These are phyloP conservation scores for Colossoma macropomum DNA, from an alignment of 2,113 vertebrate genomes.

Conservation along the genomic window DNA sequence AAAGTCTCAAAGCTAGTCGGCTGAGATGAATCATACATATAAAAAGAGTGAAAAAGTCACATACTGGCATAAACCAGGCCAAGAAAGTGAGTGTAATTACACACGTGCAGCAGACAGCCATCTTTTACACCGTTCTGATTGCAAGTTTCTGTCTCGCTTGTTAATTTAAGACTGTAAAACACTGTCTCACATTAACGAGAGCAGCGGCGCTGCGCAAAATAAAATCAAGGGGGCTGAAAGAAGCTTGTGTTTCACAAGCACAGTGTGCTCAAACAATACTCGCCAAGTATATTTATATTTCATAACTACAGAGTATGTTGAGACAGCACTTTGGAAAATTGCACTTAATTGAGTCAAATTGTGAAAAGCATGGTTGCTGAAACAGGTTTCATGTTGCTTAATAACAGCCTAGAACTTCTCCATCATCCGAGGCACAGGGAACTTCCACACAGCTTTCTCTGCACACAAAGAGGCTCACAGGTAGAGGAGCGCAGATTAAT, in stretches of 20 bases:
- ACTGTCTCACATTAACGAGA: constrained; percentile 1
- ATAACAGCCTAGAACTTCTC: constrained; percentile 71
- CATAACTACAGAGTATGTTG: constrained; percentile 56
- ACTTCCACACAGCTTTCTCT: constrained; percentile 56
- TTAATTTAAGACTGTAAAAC: constrained; percentile 1
- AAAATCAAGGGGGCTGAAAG: constrained; percentile 55
- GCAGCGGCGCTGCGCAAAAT: neutral
- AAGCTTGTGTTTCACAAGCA: constrained; percentile 60
- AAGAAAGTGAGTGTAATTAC: constrained; percentile 28
- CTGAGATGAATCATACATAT: neutral
- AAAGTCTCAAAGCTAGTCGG: constrained; percentile 14
- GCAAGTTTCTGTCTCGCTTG: neutral
- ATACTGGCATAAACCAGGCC: neutral
- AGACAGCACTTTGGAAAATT: constrained; percentile 79
- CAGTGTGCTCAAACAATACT: constrained; percentile 67
- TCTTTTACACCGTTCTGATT: constrained; percentile 1
- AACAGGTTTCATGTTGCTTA: constrained; percentile 69
- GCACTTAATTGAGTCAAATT: constrained; percentile 77
- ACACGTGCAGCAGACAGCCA: neutral
- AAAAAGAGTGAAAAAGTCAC: neutral
- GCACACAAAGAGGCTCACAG: constrained; percentile 22
- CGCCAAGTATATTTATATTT: constrained; percentile 70
- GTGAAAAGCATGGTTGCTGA: constrained; percentile 63
- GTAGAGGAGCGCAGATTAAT: constrained; percentile 47
- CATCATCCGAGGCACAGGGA: constrained; percentile 57